Evolutionary conservation across 1,140 invertebrate species (phyloP).

Genomic region (Ips typographus): DNA sequence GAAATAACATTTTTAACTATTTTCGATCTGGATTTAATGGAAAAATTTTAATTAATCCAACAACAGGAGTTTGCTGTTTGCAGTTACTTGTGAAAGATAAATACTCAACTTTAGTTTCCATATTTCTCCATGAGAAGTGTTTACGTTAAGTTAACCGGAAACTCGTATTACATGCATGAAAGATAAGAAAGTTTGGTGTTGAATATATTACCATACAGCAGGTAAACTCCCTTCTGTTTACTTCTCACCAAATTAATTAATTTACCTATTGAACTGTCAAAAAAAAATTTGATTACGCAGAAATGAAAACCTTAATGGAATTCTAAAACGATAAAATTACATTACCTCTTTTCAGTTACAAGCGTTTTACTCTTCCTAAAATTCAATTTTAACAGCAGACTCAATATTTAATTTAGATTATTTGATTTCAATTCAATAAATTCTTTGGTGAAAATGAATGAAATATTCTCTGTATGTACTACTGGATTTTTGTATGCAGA

Average conservation of each 20-base stretch:
- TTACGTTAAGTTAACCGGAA: background rate
- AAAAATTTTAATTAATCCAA: background rate
- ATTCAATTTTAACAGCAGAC: background rate
- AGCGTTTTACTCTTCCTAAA: background rate
- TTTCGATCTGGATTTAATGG: background rate
- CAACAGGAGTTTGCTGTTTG: too few relatives aligned
- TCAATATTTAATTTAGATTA: slow-evolving; percentile 4
- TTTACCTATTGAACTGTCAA: too few relatives aligned
- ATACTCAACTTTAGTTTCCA: background rate
- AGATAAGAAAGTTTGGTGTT: slow-evolving; percentile 2
- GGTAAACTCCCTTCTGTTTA: background rate
- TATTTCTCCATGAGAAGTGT: background rate
- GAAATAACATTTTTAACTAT: slow-evolving; percentile 7
- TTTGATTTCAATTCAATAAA: slow-evolving; percentile 4
- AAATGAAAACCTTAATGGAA: too few relatives aligned
- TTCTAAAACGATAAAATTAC: too few relatives aligned
- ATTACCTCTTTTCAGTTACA: too few relatives aligned
- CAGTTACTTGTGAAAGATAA: background rate
- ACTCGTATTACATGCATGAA: background rate
- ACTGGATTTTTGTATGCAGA: background rate
- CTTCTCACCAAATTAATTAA: background rate
- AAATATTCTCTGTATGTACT: background rate
- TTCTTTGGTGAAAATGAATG: background rate
- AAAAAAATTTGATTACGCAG: too few relatives aligned
- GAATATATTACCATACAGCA: background rate